Evolutionary conservation across 2,888 invertebrate species (phyloP).

Genomic region (Meta bourneti): DNA sequence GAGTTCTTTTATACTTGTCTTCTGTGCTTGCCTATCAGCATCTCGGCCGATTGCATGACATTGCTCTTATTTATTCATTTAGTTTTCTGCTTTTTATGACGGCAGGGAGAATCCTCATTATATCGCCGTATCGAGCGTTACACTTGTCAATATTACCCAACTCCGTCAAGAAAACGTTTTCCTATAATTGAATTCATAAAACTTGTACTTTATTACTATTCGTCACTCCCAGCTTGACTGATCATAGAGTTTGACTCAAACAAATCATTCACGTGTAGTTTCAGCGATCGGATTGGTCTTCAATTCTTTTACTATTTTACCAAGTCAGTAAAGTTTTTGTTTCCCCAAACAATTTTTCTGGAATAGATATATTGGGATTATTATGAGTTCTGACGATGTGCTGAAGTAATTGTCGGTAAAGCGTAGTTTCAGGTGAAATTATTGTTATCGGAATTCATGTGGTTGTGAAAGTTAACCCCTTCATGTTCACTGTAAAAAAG

Average conservation of each 20-base stretch:
- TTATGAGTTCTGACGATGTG: neutral
- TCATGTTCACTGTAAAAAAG: too few species aligned
- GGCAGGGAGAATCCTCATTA: slow-evolving; percentile 19
- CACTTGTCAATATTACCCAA: slow-evolving; percentile 30
- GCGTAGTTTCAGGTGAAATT: neutral
- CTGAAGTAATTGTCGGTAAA: neutral
- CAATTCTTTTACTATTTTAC: too few species aligned
- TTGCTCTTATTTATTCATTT: neutral
- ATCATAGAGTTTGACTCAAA: neutral
- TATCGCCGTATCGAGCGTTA: slow-evolving; percentile 31
- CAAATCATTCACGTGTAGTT: neutral
- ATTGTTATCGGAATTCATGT: neutral
- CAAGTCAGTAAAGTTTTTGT: too few species aligned
- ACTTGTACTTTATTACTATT: slow-evolving; percentile 36
- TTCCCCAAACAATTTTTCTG: neutral
- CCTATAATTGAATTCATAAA: slow-evolving; percentile 58
- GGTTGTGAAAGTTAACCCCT: neutral
- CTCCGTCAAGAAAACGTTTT: slow-evolving; percentile 37
- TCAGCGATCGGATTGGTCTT: neutral
- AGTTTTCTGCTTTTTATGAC: neutral
- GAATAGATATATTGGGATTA: neutral
- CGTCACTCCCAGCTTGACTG: slow-evolving; percentile 6
- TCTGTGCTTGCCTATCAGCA: neutral
- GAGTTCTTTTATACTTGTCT: neutral
- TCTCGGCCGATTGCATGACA: neutral